These are phyloP conservation scores for Ceramica pisi DNA, from an alignment of 2,888 invertebrate species.

Conservation along the genomic window DNA sequence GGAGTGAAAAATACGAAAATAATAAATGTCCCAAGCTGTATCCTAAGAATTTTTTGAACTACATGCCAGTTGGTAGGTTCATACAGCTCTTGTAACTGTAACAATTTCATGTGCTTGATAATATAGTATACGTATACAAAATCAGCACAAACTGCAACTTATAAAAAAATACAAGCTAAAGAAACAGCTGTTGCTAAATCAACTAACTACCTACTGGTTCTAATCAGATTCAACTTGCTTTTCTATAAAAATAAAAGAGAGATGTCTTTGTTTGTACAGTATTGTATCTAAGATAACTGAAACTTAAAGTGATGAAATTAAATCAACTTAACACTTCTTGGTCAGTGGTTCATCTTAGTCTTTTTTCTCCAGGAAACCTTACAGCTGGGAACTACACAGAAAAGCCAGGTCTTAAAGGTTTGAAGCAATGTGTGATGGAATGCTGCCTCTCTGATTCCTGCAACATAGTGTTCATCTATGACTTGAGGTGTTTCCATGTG, in stretches of 20 bases:
- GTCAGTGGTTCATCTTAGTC: too few species aligned
- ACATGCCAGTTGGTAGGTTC: slow-evolving; percentile 90
- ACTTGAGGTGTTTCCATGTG: slow-evolving; percentile 94
- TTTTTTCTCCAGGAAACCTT: slow-evolving; percentile 82
- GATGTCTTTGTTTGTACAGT: not conserved
- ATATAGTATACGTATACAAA: not conserved
- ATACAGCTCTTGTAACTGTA: not conserved
- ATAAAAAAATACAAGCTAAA: not conserved
- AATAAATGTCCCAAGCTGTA: slow-evolving; percentile 90
- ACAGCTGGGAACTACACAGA: slow-evolving; percentile 92
- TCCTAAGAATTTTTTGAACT: slow-evolving; percentile 90
- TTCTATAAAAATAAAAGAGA: not conserved
- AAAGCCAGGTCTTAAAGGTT: slow-evolving; percentile 86
- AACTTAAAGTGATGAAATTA: not conserved
- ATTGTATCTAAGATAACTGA: not conserved
- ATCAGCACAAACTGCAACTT: not conserved
- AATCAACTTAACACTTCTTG: too few species aligned
- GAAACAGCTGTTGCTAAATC: slow-evolving; percentile 37
- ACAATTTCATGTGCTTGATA: not conserved
- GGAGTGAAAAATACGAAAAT: slow-evolving; percentile 88
- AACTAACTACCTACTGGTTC: too few species aligned
- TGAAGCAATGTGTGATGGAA: slow-evolving; percentile 92
- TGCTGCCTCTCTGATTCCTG: slow-evolving; percentile 93
- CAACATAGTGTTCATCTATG: slow-evolving; percentile 95
- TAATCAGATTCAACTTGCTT: not conserved